Percentiles rank a stretch among this genome's conserved stretches.
Conservation (phyloP, 2,113 vertebrate species). For the Mobula hypostoma region DNA sequence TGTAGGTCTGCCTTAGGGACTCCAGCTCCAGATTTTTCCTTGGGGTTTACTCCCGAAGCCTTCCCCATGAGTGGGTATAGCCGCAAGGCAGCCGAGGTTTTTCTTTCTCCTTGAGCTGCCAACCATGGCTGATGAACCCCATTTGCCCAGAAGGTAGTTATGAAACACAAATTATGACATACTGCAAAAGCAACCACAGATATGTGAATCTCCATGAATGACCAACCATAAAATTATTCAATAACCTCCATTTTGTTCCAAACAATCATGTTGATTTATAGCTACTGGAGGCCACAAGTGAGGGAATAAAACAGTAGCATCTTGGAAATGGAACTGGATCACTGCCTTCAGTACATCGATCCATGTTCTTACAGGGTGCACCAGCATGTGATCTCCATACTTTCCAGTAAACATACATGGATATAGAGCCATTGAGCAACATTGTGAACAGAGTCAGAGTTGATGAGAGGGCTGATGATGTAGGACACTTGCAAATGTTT, state of each 20-base stretch:
- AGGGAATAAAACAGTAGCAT: neutral
- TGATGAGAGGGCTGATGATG: neutral
- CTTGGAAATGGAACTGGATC: neutral
- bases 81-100: no score
- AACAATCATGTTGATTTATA: neutral
- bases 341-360: no score
- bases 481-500: neutral
- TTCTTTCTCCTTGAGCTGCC: no score
- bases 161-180: neutral
- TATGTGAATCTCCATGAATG: neutral
- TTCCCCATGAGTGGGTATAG: no score
- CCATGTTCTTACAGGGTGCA: neutral
- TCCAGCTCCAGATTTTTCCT: no score
- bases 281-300: neutral
- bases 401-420: neutral
- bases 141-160: neutral
- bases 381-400: neutral
- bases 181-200: no score
- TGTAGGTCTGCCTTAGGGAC: no score
- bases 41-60: no score
- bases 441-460: neutral
- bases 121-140: no score
- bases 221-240: neutral
- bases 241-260: neutral
- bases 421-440: neutral